Base-by-base conservation (phyloP, 2,113 vertebrate genomes). In the Brachyhypopomus occidentalis region DNA sequence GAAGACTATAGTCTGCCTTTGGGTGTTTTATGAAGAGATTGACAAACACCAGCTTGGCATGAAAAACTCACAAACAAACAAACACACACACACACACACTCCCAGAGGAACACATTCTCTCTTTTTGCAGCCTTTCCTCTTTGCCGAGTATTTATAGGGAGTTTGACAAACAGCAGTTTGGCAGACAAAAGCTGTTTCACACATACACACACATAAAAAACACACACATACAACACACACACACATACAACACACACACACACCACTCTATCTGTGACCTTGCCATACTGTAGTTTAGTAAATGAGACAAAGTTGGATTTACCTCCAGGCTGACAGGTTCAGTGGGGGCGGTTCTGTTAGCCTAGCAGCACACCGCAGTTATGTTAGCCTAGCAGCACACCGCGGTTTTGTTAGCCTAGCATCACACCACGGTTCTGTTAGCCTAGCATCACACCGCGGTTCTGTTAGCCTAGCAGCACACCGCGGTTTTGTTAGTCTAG, bases 231-330 rank as follows among this genome's bases (percentile, higher is more conserved):
- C 66, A 63, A 60, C 36, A 56, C 22, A 58, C 36, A 59, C 38
- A 67, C 34, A 41, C 48, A 81, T 22, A 58, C 17, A 5, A 72
- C 55, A 71, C n/a, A 59, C 55, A 71, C 69, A 41, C 72, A 74
- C 34, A 67, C 56, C 19, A 45, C 45, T 27, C 48, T 66, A 69
- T 67, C 23, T 60, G 52, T 67, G 83, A 84, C 83, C 75, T 84
- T 84, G 75, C 72, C 75, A 69, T 63, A 62, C 63, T 81, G 67
- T 52, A 81, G 79, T 75, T 84, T 81, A 56, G 69, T 34, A 73
- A 73, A 73, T 73, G 79, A 75, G 60, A 78, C 30, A 19, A 56
- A 69, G 52, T 84, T 27, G 59, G 78, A 73, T 84, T 78, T 80
- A 77, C 73, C 79, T 75, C 16, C 45, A n/a, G 16, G 55, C 36